Conservation (phyloP, 23 tunicate genomes). For the Ciona savignyi region DNA sequence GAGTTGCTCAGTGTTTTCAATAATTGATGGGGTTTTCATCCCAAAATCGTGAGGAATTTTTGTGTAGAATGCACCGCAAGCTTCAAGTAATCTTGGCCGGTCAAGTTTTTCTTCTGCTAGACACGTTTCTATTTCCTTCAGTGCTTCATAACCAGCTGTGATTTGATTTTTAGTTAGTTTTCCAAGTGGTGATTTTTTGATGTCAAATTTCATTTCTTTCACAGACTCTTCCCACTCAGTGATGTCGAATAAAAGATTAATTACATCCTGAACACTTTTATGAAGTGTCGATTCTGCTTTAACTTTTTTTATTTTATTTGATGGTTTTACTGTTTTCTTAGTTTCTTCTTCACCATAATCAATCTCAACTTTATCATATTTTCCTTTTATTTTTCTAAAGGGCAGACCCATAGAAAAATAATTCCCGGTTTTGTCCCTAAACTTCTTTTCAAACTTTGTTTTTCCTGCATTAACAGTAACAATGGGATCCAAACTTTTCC, state of each 20-base stretch:
- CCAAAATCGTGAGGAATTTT: conserved; percentile 90
- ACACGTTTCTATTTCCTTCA: conserved; percentile 44
- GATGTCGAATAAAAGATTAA: conserved; percentile 47
- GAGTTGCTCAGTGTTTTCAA: conserved; percentile 24
- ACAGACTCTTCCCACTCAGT: conserved; percentile 48
- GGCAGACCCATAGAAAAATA: neutral
- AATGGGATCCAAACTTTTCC: conserved; percentile 36
- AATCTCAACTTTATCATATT: conserved; percentile 65
- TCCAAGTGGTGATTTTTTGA: conserved; percentile 77
- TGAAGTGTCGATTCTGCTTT: conserved; percentile 32
- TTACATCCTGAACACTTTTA: conserved; percentile 37
- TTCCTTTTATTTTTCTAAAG: conserved; percentile 36
- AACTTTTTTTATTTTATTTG: neutral
- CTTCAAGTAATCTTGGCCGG: conserved; percentile 23
- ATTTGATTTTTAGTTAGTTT: conserved; percentile 65
- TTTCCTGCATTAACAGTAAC: neutral
- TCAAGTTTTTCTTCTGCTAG: conserved; percentile 5
- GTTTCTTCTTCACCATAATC: conserved; percentile 56
- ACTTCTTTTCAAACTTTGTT: conserved; percentile 49
- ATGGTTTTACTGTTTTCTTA: conserved; percentile 15
- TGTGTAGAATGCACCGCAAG: conserved; percentile 84
- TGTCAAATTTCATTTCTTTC: conserved; percentile 69
- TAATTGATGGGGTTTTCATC: conserved; percentile 64
- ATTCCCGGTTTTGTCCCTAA: conserved; percentile 65
- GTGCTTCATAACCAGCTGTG: conserved; percentile 41